phyloP scores from a whole-genome alignment of 2,113 vertebrate genomes.

The Triplophysa siluroides region DNA sequence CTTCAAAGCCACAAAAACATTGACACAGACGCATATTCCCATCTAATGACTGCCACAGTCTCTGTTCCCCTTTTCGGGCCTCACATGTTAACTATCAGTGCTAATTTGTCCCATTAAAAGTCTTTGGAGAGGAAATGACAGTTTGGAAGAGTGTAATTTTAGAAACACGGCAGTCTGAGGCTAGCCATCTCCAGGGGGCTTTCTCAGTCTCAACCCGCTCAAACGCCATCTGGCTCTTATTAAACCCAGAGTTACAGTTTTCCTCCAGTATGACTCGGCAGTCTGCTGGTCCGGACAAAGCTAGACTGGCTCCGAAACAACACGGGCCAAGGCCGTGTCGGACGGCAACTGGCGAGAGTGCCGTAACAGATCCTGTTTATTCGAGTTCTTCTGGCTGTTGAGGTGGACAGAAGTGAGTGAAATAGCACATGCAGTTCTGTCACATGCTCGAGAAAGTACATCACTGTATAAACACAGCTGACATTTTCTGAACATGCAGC shows the following conservation, averaged over 20 bases:
- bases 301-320: conserved; percentile 6
- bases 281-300: conserved; percentile 34
- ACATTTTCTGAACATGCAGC: neutral
- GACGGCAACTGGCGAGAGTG: neutral
- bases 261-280: conserved; percentile 49
- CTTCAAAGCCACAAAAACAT: conserved; percentile 28
- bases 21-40: conserved; percentile 19
- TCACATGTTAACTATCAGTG: conserved; percentile 77
- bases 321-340: neutral
- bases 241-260: conserved; percentile 61
- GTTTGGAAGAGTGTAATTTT: conserved; percentile 80
- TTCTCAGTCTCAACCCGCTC: conserved; percentile 55
- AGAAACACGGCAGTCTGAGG: conserved; percentile 68
- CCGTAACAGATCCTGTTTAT: conserved; percentile 22
- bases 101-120: conserved; percentile 78
- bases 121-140: conserved; percentile 78
- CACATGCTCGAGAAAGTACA: conserved; percentile 15
- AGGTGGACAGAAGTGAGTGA: neutral
- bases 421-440: conserved; percentile 1
- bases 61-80: conserved; percentile 55
- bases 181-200: conserved; percentile 69
- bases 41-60: conserved; percentile 49
- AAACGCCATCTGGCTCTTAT: conserved; percentile 70
- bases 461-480: conserved; percentile 1
- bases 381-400: conserved; percentile 3